Evolutionary conservation across 1,140 invertebrate genomes (phyloP).

Genomic region (Amphibalanus amphitrite): DNA sequence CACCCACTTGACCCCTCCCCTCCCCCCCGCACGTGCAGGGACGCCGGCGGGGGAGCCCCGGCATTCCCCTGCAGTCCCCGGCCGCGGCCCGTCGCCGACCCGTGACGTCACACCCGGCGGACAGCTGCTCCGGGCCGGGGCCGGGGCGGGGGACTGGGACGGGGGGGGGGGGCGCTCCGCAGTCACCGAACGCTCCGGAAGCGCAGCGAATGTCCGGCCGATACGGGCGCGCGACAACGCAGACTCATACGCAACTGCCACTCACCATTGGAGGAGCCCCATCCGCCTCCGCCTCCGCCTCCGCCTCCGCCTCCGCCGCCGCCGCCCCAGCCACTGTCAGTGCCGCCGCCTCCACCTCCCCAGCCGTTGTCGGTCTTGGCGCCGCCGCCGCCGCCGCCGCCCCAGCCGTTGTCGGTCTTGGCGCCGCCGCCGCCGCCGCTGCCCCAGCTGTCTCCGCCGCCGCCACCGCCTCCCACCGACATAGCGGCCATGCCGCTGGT

Average conservation of each 20-base stretch:
- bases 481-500: background rate
- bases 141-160: no score
- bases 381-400: background rate
- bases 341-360: background rate
- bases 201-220: no score
- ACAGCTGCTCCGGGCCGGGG: background rate
- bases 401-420: background rate
- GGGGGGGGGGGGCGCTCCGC: no score
- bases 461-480: background rate
- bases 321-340: background rate
- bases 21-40: no score
- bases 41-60: no score
- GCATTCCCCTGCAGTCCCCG: background rate
- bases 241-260: background rate
- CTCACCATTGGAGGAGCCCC: background rate
- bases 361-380: background rate
- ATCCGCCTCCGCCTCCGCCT: background rate
- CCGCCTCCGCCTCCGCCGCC: background rate
- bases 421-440: background rate
- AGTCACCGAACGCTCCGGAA: no score
- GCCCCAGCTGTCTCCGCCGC: background rate
- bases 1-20: no score
- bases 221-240: no score
- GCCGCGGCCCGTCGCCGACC: no score
- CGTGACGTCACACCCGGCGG: background rate